phyloP scores from a whole-genome alignment of 2,888 invertebrate species.

The Lamellibrachia columna region DNA sequence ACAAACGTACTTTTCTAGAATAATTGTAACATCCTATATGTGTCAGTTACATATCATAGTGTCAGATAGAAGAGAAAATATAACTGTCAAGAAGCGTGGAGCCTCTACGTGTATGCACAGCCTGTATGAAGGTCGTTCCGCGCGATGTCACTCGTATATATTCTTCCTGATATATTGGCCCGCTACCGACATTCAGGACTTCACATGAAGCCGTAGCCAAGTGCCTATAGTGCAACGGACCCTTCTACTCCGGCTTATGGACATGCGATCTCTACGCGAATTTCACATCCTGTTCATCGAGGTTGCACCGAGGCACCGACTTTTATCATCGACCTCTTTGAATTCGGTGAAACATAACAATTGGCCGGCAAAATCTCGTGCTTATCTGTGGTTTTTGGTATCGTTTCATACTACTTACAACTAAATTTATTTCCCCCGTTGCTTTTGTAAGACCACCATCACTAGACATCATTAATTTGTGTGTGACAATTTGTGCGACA shows the following conservation, averaged over 20 bases:
- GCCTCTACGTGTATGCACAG: background rate
- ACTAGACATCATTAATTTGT: too few species aligned
- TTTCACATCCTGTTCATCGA: background rate
- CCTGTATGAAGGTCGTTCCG: background rate
- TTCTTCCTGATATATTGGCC: background rate
- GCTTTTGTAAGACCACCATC: too few species aligned
- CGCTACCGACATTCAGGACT: background rate
- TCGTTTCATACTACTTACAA: background rate
- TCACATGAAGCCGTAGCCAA: background rate
- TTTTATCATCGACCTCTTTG: background rate
- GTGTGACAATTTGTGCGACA: too few species aligned
- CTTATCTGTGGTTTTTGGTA: background rate
- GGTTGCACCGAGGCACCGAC: background rate
- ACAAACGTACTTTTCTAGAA: background rate
- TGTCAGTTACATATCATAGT: background rate
- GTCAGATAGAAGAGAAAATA: background rate
- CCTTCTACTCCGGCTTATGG: background rate
- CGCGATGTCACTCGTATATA: background rate
- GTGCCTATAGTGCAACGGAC: background rate
- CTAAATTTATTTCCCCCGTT: background rate
- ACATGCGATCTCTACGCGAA: background rate
- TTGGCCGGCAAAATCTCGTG: background rate
- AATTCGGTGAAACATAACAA: background rate
- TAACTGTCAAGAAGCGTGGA: background rate
- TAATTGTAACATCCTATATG: background rate